A percentile compares a stretch with the other conserved stretches of the same genome.
Conservation (phyloP, 35 echinoderm and acorn worm genomes). For the Strongylocentrotus purpuratus region DNA sequence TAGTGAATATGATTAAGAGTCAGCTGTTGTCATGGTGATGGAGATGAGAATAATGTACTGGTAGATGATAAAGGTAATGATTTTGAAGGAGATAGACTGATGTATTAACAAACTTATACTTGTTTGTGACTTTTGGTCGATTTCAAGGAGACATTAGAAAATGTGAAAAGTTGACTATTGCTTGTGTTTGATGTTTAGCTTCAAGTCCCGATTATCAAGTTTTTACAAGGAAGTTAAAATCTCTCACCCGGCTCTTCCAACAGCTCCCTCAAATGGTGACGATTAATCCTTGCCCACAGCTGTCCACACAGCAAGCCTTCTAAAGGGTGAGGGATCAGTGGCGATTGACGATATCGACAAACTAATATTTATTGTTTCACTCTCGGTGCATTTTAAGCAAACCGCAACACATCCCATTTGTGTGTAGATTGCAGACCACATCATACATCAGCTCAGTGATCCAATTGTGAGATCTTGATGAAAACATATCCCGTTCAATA, state of each 20-base stretch:
- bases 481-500: neutral
- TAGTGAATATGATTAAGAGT: too few relatives aligned
- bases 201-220: neutral
- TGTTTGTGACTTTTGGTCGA: neutral
- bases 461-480: neutral
- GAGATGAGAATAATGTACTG: too few relatives aligned
- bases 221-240: neutral
- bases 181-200: neutral
- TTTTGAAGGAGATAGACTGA: too few relatives aligned
- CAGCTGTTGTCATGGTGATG: too few relatives aligned
- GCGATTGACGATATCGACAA: neutral
- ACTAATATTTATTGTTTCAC: conserved; percentile 43
- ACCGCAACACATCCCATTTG: neutral
- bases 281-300: conserved; percentile 29
- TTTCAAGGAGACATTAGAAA: neutral
- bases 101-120: too few relatives aligned
- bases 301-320: neutral
- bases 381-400: conserved; percentile 32
- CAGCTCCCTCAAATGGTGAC: neutral
- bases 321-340: neutral
- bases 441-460: neutral
- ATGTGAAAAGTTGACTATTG: neutral
- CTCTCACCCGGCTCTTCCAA: neutral
- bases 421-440: neutral
- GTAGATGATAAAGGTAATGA: too few relatives aligned